Percentiles rank a stretch among this genome's conserved stretches.
Conservation (phyloP, 2,113 vertebrate genomes). For the Orthonyx spaldingii region DNA sequence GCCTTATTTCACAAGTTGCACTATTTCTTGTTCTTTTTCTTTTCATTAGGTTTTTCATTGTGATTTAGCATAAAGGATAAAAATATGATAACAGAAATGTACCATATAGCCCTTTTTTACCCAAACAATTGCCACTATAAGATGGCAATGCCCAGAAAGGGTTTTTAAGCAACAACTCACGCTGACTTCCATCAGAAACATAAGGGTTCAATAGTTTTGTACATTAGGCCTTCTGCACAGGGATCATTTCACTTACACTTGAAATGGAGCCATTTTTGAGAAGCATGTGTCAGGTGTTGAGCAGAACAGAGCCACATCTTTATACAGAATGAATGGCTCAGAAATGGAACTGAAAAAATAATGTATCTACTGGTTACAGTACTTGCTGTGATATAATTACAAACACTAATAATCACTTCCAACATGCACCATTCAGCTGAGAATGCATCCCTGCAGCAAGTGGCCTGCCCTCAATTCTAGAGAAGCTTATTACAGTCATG, state of each 20-base stretch:
- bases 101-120: not conserved
- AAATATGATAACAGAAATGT: not conserved
- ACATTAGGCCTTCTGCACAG: not conserved
- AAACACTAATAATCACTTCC: not conserved
- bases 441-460: not conserved
- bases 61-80: not conserved
- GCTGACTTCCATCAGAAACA: not conserved
- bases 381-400: not conserved
- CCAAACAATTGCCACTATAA: not conserved
- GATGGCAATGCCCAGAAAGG: not conserved
- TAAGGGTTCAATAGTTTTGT: not conserved
- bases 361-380: not conserved
- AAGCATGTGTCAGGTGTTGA: not conserved
- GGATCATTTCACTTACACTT: not conserved
- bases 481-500: not conserved
- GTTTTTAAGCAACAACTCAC: not conserved
- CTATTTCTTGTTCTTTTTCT: not conserved
- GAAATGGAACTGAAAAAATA: not conserved
- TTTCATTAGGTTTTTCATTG: not conserved
- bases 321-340: not conserved
- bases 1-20: constrained; percentile 8
- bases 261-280: constrained; percentile 26
- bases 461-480: not conserved
- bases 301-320: not conserved
- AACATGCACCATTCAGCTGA: not conserved